phyloP scores from a whole-genome alignment of 2,888 invertebrate species.

The Cheilosia variabilis region DNA sequence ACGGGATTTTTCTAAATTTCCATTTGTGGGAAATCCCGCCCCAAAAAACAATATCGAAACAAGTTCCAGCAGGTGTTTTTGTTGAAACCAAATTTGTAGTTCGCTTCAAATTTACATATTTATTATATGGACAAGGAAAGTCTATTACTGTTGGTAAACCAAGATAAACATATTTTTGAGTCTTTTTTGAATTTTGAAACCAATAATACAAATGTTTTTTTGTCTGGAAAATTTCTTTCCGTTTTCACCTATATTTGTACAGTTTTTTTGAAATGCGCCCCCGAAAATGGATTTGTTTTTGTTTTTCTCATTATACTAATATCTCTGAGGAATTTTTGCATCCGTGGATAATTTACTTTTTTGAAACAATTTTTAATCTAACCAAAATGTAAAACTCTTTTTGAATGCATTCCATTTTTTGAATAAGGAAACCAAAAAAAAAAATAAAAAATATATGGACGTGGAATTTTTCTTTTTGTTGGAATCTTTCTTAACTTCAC shows the following conservation, averaged over 20 bases:
- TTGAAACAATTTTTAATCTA: conserved; percentile 48
- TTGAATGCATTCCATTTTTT: conserved; percentile 71
- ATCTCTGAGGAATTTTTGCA: conserved; percentile 67
- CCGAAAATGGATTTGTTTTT: conserved; percentile 62
- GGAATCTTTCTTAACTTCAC: conserved; percentile 21
- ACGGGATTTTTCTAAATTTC: no score
- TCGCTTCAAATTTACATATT: conserved; percentile 43
- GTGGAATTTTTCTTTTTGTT: conserved; percentile 50
- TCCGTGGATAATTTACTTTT: conserved; percentile 59
- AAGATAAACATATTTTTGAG: conserved; percentile 38
- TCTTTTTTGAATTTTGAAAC: conserved; percentile 68
- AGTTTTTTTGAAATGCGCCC: conserved; percentile 68
- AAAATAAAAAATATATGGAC: conserved; percentile 57
- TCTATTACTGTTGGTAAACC: conserved; percentile 21
- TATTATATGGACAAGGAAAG: conserved; percentile 28
- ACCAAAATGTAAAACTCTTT: conserved; percentile 56
- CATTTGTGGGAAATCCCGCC: neutral
- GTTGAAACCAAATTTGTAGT: conserved; percentile 44
- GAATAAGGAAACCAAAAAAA: conserved; percentile 24
- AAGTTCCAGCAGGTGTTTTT: conserved; percentile 40
- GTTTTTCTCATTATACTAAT: conserved; percentile 37
- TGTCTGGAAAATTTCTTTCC: conserved; percentile 52
- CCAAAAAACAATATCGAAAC: conserved; percentile 5
- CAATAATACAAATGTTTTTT: conserved; percentile 52
- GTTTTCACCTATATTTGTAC: no score